Evolutionary conservation across 2,113 vertebrate species (phyloP).

Genomic region (Ictalurus furcatus): DNA sequence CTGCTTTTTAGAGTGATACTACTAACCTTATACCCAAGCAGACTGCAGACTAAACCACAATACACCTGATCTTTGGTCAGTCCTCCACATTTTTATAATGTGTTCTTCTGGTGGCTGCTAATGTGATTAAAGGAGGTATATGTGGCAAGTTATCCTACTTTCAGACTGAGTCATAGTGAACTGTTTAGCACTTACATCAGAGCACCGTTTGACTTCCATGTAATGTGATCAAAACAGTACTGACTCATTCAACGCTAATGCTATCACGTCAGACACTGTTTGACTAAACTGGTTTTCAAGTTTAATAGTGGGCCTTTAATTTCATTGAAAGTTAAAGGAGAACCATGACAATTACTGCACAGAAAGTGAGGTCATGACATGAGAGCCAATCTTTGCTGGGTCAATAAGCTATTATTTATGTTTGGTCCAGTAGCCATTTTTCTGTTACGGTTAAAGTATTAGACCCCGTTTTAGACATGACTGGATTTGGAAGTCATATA

Average conservation of each 20-base stretch:
- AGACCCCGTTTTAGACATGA: not conserved
- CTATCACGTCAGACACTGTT: not conserved
- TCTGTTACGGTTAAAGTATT: not conserved
- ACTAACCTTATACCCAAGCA: not conserved
- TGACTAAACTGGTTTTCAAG: not conserved
- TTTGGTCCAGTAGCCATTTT: not conserved
- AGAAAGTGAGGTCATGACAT: not conserved
- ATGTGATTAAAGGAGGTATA: not conserved
- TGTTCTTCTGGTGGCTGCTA: not conserved
- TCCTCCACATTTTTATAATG: not conserved
- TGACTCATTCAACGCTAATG: not conserved
- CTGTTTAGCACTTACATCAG: not conserved
- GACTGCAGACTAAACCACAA: not conserved
- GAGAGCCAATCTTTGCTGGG: not conserved
- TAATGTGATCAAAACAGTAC: not conserved
- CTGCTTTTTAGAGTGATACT: not conserved
- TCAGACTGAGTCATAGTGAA: conserved; percentile 5
- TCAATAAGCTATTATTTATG: not conserved
- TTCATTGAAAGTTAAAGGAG: not conserved
- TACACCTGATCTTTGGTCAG: not conserved
- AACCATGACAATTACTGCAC: not conserved
- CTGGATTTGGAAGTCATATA: not conserved
- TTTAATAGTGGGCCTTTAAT: not conserved
- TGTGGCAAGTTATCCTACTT: not conserved
- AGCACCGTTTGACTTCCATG: not conserved